Percentiles rank a stretch among this genome's conserved stretches.
Conservation (phyloP, 2,113 vertebrate species). For the Oncorhynchus clarkii region DNA sequence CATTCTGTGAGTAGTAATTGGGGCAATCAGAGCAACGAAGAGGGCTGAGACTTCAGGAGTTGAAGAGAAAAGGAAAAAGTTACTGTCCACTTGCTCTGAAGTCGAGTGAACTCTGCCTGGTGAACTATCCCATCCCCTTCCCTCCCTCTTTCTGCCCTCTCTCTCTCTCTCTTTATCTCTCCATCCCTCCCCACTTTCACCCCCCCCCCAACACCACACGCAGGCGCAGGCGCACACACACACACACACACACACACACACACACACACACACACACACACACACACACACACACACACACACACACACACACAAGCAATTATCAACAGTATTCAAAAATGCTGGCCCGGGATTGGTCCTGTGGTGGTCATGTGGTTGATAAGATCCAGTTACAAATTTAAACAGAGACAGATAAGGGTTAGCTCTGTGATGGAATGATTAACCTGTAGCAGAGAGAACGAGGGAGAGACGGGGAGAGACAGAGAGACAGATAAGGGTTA, state of each 20-base stretch:
- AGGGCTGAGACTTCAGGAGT: not conserved
- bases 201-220: constrained; percentile 51
- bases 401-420: constrained; percentile 91
- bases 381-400: constrained; percentile 93
- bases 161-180: constrained; percentile 56
- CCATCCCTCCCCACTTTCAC: constrained; percentile 5
- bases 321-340: constrained; percentile 73
- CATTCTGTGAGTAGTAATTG: not conserved
- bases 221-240: too few relatives aligned
- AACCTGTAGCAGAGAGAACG: constrained; percentile 68
- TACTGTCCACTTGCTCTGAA: constrained; percentile 70
- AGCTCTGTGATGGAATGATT: constrained; percentile 87
- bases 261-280: too few relatives aligned
- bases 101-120: constrained; percentile 31
- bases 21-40: not conserved
- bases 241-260: too few relatives aligned
- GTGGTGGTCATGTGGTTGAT: constrained; percentile 71
- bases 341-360: constrained; percentile 73
- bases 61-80: constrained; percentile 70
- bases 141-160: constrained; percentile 72
- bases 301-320: constrained; percentile 35
- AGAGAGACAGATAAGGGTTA: constrained; percentile 58
- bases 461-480: not conserved
- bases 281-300: not conserved
- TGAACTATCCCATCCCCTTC: constrained; percentile 59